Base-by-base conservation (phyloP, 1,140 invertebrate species). In the Camponotus pennsylvanicus region DNA sequence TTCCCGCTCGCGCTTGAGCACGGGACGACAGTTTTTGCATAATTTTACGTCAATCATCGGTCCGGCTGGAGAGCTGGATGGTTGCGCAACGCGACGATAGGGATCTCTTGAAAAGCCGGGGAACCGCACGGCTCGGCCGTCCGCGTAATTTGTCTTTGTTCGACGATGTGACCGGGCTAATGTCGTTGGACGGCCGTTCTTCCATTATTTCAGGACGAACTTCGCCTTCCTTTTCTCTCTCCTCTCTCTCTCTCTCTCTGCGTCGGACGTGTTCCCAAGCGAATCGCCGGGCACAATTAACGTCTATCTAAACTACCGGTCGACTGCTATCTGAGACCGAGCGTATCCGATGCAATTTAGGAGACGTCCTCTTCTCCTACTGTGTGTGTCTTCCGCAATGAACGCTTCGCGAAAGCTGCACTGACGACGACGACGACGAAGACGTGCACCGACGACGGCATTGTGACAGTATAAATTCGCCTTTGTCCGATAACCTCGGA, bases 21-120 rank as follows among this genome's bases (percentile, higher is more conserved):
- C 52, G 55, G 64, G 63, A 80, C 69, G 79, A 73, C 79, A 83
- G 69, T 83, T 75, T 83, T 83, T 83, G 69, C 79, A 83, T 83
- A 83, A 83, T 83, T 83, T 73, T 75, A 83, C 79, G 79, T 83
- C 79, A 83, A 83, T 83, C 69, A 77, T 78, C 73, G 61, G 82
- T 18, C 55, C 27, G 80, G 42, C 15, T 40, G 45, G 55, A 45
- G 69, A 75, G 18, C 27, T 61, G 37, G 34, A 5, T 49, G 55
- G 40, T 83, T 83, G 69, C 79, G 79, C 67, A 85, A 85, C 59
- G 34, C 55, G 32, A 40, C 52, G 79, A 80, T 61, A 61, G 64
- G 49, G 64, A 70, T 64, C 52, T 86, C 45, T 52, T 61, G 55
- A 73, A 73, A 82, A 61, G 55, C 52, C 21, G 55, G 42, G 34